Evolutionary conservation across 92 coral and sea anemone species (phyloP).

Genomic region (Siderastrea radians): DNA sequence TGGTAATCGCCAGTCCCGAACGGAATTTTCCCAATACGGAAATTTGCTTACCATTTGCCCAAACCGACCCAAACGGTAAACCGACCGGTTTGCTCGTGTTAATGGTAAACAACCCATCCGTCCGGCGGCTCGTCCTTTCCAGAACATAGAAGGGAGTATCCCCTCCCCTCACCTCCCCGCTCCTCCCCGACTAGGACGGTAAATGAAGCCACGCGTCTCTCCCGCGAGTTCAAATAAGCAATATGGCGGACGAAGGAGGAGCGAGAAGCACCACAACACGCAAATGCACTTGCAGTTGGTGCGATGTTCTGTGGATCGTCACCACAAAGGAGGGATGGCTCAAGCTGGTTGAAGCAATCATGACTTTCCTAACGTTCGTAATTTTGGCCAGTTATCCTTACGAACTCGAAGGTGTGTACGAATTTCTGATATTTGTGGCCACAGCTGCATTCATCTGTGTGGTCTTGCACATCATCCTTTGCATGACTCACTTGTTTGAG

Average conservation of each 20-base stretch:
- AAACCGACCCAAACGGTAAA: too few species aligned
- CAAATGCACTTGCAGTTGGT: constrained; percentile 65
- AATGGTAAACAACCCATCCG: too few species aligned
- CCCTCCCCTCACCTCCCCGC: too few species aligned
- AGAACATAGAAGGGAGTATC: too few species aligned
- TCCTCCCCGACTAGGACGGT: too few species aligned
- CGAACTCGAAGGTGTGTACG: constrained; percentile 74
- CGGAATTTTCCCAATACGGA: too few species aligned
- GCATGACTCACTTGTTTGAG: constrained; percentile 87
- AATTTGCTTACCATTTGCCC: too few species aligned
- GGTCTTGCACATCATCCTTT: constrained; percentile 83
- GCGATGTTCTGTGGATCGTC: constrained; percentile 82
- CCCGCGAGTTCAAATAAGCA: too few species aligned
- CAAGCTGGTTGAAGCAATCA: constrained; percentile 74
- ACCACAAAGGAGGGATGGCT: constrained; percentile 87
- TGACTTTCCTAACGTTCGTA: constrained; percentile 81
- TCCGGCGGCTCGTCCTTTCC: too few species aligned
- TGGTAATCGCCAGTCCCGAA: too few species aligned
- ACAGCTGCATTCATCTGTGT: constrained; percentile 89
- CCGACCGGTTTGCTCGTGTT: too few species aligned
- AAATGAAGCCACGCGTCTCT: too few species aligned
- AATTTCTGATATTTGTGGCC: constrained; percentile 88
- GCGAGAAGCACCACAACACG: constrained; percentile 38
- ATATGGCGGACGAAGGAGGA: constrained; percentile 33
- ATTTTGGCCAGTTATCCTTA: constrained; percentile 68